phyloP scores from a whole-genome alignment of 2,113 vertebrate genomes.

The Nymphicus hollandicus region DNA sequence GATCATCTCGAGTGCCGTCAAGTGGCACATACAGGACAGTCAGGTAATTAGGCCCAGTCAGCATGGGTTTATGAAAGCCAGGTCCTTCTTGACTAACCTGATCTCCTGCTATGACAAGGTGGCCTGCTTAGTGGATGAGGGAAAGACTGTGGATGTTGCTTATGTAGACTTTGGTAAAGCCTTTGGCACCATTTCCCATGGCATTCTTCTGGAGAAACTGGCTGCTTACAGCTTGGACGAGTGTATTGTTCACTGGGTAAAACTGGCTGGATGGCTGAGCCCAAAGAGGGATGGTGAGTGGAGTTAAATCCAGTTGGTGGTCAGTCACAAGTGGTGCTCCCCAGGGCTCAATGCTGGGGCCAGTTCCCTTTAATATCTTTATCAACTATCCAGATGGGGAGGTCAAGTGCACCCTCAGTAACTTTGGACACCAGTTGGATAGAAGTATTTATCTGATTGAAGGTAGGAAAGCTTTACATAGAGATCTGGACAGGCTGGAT shows the following conservation, averaged over 20 bases:
- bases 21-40: background rate
- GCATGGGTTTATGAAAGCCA: background rate
- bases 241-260: background rate
- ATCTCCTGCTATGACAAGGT: background rate
- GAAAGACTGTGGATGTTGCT: background rate
- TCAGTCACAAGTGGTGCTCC: background rate
- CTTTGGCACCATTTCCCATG: background rate
- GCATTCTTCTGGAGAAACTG: background rate
- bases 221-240: background rate
- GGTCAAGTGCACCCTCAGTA: background rate
- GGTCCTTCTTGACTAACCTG: background rate
- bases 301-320: background rate
- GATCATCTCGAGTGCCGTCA: too few relatives aligned
- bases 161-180: background rate
- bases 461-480: background rate
- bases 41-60: background rate
- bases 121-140: background rate
- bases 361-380: background rate
- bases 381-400: too few relatives aligned
- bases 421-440: too few relatives aligned
- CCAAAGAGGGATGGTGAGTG: background rate
- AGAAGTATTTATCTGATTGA: too few relatives aligned
- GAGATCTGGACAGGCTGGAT: too few relatives aligned
- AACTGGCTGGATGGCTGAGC: background rate
- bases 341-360: background rate